Conservation (phyloP, 2,113 vertebrate genomes). For the Ardeotis arabs region DNA sequence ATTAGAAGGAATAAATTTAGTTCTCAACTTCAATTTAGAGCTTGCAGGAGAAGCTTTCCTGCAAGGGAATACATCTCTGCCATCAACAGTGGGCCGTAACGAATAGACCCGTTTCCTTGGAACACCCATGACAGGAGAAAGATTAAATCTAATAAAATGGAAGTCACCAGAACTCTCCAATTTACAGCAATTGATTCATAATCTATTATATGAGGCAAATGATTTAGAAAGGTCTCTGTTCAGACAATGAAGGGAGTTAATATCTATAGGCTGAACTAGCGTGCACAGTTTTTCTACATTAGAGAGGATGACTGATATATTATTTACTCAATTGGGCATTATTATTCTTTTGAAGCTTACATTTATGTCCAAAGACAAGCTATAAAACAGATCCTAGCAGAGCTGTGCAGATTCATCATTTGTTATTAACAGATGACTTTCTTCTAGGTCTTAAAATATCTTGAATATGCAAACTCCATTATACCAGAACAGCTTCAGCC, state of each 20-base stretch:
- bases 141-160: conserved; percentile 55
- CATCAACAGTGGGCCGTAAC: conserved; percentile 10
- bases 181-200: conserved; percentile 24
- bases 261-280: neutral
- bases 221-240: conserved; percentile 54
- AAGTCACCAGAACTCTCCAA: conserved; percentile 24
- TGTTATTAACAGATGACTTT: conserved; percentile 48
- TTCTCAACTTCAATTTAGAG: conserved; percentile 52
- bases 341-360: conserved; percentile 15
- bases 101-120: neutral
- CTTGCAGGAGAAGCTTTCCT: conserved; percentile 8
- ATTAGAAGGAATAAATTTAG: conserved; percentile 49
- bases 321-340: conserved; percentile 25
- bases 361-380: conserved; percentile 28
- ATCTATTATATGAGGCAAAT: conserved; percentile 43
- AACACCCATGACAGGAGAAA: conserved; percentile 43
- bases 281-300: conserved; percentile 18
- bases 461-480: conserved; percentile 50
- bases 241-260: neutral
- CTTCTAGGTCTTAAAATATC: conserved; percentile 11
- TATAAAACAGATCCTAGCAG: neutral
- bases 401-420: neutral
- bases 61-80: conserved; percentile 23
- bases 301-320: conserved; percentile 1
- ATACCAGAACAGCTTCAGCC: conserved; percentile 38